Evolutionary conservation across 1,140 invertebrate genomes (phyloP).

Genomic region (Penaeus indicus): DNA sequence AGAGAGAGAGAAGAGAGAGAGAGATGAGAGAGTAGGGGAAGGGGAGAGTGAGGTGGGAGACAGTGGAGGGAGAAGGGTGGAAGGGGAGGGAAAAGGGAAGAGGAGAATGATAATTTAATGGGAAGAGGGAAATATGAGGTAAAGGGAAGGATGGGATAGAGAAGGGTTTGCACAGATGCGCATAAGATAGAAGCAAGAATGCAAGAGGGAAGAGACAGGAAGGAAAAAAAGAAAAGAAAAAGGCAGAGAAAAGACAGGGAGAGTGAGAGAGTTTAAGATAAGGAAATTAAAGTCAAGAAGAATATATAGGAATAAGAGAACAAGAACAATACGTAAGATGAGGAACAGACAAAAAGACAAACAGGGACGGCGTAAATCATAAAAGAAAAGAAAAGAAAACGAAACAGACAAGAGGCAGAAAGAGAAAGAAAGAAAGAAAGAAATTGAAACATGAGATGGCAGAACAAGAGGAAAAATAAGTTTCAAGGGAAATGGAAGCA

Average conservation of each 20-base stretch:
- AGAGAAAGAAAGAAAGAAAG: not conserved
- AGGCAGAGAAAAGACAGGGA: not conserved
- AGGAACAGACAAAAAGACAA: not conserved
- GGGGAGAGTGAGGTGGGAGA: not conserved
- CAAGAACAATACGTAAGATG: not conserved
- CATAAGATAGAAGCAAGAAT: no score
- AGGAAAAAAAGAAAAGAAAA: no score
- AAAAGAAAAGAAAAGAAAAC: not conserved
- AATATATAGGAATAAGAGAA: no score
- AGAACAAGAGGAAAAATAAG: not conserved
- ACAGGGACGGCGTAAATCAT: not conserved
- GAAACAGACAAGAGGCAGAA: not conserved
- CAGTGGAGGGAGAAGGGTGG: not conserved
- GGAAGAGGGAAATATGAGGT: no score
- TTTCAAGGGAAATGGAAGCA: not conserved
- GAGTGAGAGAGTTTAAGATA: not conserved
- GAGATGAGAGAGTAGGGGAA: not conserved
- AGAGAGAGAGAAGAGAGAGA: not conserved
- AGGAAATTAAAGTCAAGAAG: not conserved
- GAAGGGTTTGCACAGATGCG: no score
- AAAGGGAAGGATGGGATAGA: no score
- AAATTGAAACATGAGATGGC: not conserved
- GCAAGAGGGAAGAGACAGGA: no score
- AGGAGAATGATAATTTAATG: not conserved
- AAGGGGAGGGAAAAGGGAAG: not conserved